Percentiles rank a stretch among this genome's conserved stretches.
Conservation (phyloP, 1,140 invertebrate genomes). For the Drosophila sturtevanti region DNA sequence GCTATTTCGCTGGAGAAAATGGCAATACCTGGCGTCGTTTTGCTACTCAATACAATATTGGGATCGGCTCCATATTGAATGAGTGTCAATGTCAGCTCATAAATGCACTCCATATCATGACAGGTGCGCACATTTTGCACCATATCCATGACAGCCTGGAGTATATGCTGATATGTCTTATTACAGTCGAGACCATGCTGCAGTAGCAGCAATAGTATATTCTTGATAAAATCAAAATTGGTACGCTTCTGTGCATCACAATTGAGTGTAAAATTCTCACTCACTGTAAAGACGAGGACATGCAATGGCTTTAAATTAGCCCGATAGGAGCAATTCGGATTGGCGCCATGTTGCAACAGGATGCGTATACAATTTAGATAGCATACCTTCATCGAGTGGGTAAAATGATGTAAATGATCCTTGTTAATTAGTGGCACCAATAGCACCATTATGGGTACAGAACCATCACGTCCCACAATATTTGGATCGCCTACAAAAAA, state of each 20-base stretch:
- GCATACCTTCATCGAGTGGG: conserved; percentile 90
- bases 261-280: conserved; percentile 88
- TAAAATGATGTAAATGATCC: conserved; percentile 89
- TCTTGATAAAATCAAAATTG: conserved; percentile 87
- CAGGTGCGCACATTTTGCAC: conserved; percentile 87
- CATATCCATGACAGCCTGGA: conserved; percentile 88
- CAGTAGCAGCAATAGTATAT: conserved; percentile 87
- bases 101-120: conserved; percentile 87
- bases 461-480: conserved; percentile 88
- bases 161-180: conserved; percentile 86
- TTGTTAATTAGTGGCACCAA: conserved; percentile 90
- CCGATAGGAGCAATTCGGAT: conserved; percentile 89
- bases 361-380: conserved; percentile 89
- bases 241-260: conserved; percentile 86
- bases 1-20: conserved; percentile 81
- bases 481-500: conserved; percentile 85
- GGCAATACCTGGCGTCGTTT: conserved; percentile 80
- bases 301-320: conserved; percentile 88
- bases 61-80: conserved; percentile 88
- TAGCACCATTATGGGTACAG: conserved; percentile 89
- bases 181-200: conserved; percentile 89
- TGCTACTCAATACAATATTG: conserved; percentile 84
- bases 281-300: conserved; percentile 89
- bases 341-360: conserved; percentile 87
- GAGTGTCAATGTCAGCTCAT: conserved; percentile 87